These are phyloP conservation scores for Sclerodermus sp. DNA, from an alignment of 2,888 invertebrate genomes.

Conservation along the genomic window DNA sequence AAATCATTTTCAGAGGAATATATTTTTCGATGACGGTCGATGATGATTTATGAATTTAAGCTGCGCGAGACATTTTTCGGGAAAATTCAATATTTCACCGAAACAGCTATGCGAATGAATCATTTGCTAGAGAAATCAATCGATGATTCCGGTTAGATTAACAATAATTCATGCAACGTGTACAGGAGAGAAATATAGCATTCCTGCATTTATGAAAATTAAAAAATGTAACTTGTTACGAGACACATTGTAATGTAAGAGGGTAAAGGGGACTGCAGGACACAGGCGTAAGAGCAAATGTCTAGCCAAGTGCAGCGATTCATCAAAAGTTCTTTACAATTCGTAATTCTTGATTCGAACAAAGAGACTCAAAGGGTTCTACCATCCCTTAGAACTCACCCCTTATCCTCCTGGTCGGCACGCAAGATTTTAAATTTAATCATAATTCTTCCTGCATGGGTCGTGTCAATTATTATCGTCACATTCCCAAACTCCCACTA, in stretches of 20 bases:
- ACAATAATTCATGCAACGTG: no score
- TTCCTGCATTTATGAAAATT: constrained; percentile 2
- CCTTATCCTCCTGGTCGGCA: constrained; percentile 26
- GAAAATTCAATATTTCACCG: no score
- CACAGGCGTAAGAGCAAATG: background rate
- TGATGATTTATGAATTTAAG: no score
- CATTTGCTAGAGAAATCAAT: no score
- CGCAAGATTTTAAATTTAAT: constrained; percentile 41
- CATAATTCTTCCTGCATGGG: constrained; percentile 30
- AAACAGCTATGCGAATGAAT: no score
- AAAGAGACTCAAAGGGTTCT: constrained; percentile 23
- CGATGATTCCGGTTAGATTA: no score
- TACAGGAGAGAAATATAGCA: no score
- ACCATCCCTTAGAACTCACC: constrained; percentile 15
- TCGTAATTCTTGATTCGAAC: constrained; percentile 30
- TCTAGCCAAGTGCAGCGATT: constrained; percentile 28
- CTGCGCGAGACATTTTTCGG: no score
- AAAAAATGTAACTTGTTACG: background rate
- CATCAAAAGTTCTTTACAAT: constrained; percentile 34
- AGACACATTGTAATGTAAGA: background rate
- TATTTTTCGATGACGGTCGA: no score
- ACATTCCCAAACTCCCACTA: constrained; percentile 12
- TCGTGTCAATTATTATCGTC: constrained; percentile 24
- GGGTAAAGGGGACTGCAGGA: background rate
- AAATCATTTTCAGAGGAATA: no score